Evolutionary conservation across 2,888 invertebrate species (phyloP).

Genomic region (Ceramica pisi): DNA sequence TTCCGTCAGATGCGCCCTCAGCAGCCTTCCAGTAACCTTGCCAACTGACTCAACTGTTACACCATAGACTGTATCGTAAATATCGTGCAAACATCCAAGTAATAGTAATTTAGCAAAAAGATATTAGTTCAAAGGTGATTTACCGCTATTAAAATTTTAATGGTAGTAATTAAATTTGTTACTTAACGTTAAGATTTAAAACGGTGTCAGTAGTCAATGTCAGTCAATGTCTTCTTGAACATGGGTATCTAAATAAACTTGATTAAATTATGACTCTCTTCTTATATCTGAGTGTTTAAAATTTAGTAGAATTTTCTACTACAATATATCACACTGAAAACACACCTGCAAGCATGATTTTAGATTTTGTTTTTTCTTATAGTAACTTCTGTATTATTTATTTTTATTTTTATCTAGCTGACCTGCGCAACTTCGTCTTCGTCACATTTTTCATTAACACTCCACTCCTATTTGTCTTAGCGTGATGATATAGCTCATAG

Average conservation of each 20-base stretch:
- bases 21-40: constrained; percentile 15
- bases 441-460: no score
- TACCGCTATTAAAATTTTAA: constrained; percentile 37
- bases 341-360: no score
- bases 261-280: constrained; percentile 25
- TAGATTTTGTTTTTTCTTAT: no score
- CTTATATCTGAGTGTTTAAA: neutral
- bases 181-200: constrained; percentile 29
- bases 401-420: no score
- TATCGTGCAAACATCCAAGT: constrained; percentile 45
- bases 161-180: constrained; percentile 46
- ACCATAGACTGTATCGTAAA: constrained; percentile 9
- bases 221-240: constrained; percentile 44
- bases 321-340: no score
- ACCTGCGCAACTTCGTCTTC: no score
- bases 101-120: constrained; percentile 32
- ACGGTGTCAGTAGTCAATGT: constrained; percentile 46
- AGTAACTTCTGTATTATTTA: no score
- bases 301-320: no score
- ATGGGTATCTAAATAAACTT: constrained; percentile 29
- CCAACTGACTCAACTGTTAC: constrained; percentile 23
- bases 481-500: no score
- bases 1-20: neutral
- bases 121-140: constrained; percentile 55
- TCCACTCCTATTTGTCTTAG: no score